Percentiles rank a stretch among this genome's conserved stretches.
These are phyloP conservation scores for Tamias sibiricus DNA, from an alignment of 2,113 vertebrate genomes.

Conservation along the genomic window DNA sequence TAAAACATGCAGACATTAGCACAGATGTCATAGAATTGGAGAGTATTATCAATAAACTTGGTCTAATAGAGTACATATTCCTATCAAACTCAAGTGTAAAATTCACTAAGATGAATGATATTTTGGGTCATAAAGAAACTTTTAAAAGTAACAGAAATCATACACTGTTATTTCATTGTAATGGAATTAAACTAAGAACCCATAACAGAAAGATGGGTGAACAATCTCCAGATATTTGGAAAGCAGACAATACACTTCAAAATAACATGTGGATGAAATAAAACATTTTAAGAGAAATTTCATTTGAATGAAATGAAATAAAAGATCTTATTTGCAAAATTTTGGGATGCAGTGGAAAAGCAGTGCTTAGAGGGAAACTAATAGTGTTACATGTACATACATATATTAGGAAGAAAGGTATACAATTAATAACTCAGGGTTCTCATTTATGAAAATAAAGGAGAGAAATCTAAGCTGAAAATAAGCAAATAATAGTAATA, in stretches of 20 bases:
- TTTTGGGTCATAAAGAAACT: neutral
- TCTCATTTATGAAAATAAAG: neutral
- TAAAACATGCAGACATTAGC: neutral
- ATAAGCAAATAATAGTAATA: neutral
- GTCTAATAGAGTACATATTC: no score
- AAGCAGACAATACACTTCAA: neutral
- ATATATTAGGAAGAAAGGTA: neutral
- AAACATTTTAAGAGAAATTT: neutral
- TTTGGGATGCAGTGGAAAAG: neutral
- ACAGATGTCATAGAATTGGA: neutral
- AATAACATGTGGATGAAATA: neutral
- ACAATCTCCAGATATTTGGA: neutral
- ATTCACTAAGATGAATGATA: neutral
- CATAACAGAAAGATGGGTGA: neutral
- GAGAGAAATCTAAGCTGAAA: neutral
- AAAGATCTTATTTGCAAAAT: neutral
- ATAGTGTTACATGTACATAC: neutral
- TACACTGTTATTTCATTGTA: neutral
- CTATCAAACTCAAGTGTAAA: neutral
- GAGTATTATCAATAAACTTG: neutral
- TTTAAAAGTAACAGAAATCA: no score
- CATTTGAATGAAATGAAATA: conserved; percentile 9
- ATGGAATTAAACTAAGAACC: neutral
- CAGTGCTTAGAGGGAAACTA: neutral
- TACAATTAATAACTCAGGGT: neutral